Base-by-base conservation (phyloP, 2,113 vertebrate genomes). In the Phycodurus eques region DNA sequence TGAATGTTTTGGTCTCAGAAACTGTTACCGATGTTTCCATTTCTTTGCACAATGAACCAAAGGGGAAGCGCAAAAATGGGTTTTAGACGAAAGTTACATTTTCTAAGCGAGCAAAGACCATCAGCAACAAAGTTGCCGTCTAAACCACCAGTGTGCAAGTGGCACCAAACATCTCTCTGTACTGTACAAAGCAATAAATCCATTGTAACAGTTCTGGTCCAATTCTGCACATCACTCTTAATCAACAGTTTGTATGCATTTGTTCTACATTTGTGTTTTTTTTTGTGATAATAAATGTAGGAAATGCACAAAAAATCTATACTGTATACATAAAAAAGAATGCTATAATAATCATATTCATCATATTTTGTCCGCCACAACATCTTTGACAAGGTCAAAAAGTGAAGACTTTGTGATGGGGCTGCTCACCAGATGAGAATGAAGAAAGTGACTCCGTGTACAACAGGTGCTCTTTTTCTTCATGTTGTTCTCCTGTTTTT, bases 111-210 rank as follows among this genome's bases (percentile, higher is more conserved):
- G 73, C 20, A 43, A 22, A 22, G 80, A 71, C 65, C 72, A 74
- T 82, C 64, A 80, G 73, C 63, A 71, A 68, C 7, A 51, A 70
- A 70, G 74, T 60, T 71, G 49, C 75, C 61, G 61, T 56, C 33
- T 44, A 67, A 75, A 68, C 71, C 77, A 56, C 47, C 11, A 46
- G 47, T 35, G 73, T 73, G 67, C 72, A 80, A 76, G 56, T 44
- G 74, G 81, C 80, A 80, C 72, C 79, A 77, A 90, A 87, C 86
- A 94, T 94, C 69, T 93, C 94, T 91, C 93, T 47, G 43, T 56
- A 94, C 94, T 98, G 95, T 96, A 96, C 95, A 95, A 95, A 98
- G 97, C 96, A 98, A 98, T 99, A 94, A 94, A 93, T 92, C 88
- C 86, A 89, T 88, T 88, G 94, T 92, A 94, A 93, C 88, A 91